Conservation (phyloP, 2,888 invertebrate genomes). For the Trissoscelio sp. region DNA sequence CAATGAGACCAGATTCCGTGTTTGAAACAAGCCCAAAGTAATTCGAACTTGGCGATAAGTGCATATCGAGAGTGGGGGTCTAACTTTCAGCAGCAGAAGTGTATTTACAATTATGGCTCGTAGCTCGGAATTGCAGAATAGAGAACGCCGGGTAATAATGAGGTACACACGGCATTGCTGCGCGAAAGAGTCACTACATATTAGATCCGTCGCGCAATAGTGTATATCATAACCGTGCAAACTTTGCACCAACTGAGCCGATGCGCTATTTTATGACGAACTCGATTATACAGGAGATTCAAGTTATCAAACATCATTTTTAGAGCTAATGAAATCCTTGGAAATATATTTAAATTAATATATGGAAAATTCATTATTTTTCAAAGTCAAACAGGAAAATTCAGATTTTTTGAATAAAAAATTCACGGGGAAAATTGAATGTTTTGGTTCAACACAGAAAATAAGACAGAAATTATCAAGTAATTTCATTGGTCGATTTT, state of each 20-base stretch:
- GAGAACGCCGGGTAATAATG: conserved; percentile 30
- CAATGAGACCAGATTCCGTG: conserved; percentile 4
- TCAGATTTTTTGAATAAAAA: too few relatives aligned
- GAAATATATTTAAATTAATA: too few relatives aligned
- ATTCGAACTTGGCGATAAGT: conserved; percentile 35
- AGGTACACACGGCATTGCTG: conserved; percentile 3
- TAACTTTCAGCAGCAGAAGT: conserved; percentile 37
- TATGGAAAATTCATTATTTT: too few relatives aligned
- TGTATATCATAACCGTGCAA: conserved; percentile 24
- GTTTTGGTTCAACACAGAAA: too few relatives aligned
- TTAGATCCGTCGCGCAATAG: conserved; percentile 23
- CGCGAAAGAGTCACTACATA: conserved; percentile 32
- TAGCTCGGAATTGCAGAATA: conserved; percentile 29
- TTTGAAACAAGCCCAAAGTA: conserved; percentile 29
- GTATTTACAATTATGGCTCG: conserved; percentile 25
- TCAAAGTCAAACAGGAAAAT: too few relatives aligned
- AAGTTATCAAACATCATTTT: too few relatives aligned
- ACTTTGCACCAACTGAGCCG: conserved; percentile 1
- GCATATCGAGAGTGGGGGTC: conserved; percentile 10
- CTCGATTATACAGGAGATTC: conserved; percentile 6
- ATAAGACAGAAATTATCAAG: too few relatives aligned
- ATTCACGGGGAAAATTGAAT: too few relatives aligned
- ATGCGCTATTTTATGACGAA: not conserved
- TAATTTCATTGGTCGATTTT: too few relatives aligned
- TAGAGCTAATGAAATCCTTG: too few relatives aligned